phyloP scores from a whole-genome alignment of 2,888 invertebrate species.

The Antheraea yamamai region DNA sequence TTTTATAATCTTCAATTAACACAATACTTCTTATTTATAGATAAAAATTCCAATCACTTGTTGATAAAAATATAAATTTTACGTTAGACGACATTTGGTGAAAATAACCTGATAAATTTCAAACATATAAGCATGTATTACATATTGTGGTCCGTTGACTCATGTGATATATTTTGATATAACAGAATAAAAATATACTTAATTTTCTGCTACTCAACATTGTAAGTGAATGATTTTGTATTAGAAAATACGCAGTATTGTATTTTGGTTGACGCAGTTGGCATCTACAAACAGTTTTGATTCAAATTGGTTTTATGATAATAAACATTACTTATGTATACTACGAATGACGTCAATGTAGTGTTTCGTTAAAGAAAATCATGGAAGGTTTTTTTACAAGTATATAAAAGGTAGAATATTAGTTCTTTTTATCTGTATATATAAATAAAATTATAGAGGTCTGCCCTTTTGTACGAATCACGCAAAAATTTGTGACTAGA shows the following conservation, averaged over 20 bases:
- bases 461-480: no score
- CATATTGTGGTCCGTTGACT: not conserved
- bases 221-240: conserved; percentile 1
- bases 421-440: no score
- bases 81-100: not conserved
- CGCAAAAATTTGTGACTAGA: no score
- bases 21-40: no score
- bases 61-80: not conserved
- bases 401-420: not conserved
- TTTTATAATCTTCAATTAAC: no score
- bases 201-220: conserved; percentile 17
- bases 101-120: not conserved
- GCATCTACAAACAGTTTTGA: conserved; percentile 30
- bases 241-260: not conserved
- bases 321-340: not conserved
- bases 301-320: conserved; percentile 6
- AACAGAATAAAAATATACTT: not conserved
- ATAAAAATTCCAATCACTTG: no score
- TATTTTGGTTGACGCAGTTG: conserved; percentile 37
- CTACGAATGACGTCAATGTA: not conserved
- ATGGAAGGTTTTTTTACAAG: not conserved
- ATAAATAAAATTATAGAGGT: no score
- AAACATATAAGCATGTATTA: not conserved
- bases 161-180: not conserved
- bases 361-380: not conserved